phyloP scores from a whole-genome alignment of 2,797 vertebrate species.

The Centroberyx gerrardi region DNA sequence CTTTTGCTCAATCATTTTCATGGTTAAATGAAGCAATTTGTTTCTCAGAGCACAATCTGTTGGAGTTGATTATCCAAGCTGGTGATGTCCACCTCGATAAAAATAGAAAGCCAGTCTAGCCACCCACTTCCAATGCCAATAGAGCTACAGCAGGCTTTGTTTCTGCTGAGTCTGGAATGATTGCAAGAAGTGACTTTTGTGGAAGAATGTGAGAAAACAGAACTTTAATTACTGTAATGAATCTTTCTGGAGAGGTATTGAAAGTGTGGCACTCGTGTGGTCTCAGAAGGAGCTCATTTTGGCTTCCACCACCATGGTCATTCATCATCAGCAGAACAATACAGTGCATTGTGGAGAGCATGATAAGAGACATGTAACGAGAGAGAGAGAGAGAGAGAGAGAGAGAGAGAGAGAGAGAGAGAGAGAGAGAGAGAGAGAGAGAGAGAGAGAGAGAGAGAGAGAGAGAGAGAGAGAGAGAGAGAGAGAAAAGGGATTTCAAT shows the following conservation, averaged over 20 bases:
- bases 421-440: slow-evolving; percentile 10
- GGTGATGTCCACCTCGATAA: slow-evolving; percentile 84
- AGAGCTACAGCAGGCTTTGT: slow-evolving; percentile 47
- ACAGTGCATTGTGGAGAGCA: slow-evolving; percentile 55
- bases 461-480: slow-evolving; percentile 13
- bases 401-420: slow-evolving; percentile 14
- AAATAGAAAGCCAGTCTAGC: slow-evolving; percentile 78
- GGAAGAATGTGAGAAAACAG: slow-evolving; percentile 73
- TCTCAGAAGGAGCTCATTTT: slow-evolving; percentile 75
- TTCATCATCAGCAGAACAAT: slow-evolving; percentile 82
- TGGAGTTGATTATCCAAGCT: slow-evolving; percentile 86
- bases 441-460: slow-evolving; percentile 5
- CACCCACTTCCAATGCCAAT: slow-evolving; percentile 63
- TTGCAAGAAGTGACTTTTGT: slow-evolving; percentile 61
- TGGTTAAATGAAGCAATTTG: slow-evolving; percentile 88
- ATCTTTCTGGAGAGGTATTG: slow-evolving; percentile 84
- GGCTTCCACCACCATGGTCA: slow-evolving; percentile 65
- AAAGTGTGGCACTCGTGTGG: slow-evolving; percentile 80
- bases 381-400: slow-evolving; percentile 30
- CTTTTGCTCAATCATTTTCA: slow-evolving; percentile 88
- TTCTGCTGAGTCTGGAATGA: slow-evolving; percentile 59
- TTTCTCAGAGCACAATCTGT: slow-evolving; percentile 85
- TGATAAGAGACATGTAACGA: slow-evolving; percentile 69
- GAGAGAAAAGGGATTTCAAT: not conserved
- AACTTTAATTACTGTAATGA: slow-evolving; percentile 87